Percentiles rank a stretch among this genome's conserved stretches.
Conservation (phyloP, 2,113 vertebrate species). For the Nannobrachium achirus region DNA sequence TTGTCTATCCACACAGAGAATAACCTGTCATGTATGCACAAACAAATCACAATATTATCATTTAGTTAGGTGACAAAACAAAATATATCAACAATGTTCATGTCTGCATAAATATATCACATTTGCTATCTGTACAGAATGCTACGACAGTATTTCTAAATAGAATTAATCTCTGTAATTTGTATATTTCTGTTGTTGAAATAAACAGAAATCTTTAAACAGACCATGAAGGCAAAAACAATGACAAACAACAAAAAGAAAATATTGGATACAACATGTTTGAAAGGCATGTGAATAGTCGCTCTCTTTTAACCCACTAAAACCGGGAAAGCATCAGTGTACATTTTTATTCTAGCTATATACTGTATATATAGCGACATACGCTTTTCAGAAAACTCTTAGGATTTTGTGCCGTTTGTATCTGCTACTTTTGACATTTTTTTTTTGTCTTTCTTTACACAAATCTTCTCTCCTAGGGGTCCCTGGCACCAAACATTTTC, state of each 20-base stretch:
- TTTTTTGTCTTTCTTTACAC: no score
- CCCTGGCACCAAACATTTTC: no score
- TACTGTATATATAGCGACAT: no score
- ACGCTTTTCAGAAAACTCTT: no score
- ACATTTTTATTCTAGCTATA: no score
- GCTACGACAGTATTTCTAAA: constrained; percentile 33
- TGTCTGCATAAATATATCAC: constrained; percentile 39
- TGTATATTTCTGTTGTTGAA: constrained; percentile 50
- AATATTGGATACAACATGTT: neutral
- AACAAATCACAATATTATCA: constrained; percentile 69
- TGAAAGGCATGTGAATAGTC: constrained; percentile 23
- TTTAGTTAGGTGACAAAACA: constrained; percentile 50
- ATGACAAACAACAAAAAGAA: neutral
- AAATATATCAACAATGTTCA: constrained; percentile 49
- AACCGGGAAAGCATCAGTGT: no score
- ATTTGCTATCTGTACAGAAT: constrained; percentile 48
- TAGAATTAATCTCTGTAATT: constrained; percentile 41
- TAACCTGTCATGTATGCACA: constrained; percentile 66
- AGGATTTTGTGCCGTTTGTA: no score
- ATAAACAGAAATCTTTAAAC: constrained; percentile 47
- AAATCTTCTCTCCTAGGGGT: no score
- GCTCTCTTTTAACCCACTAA: neutral
- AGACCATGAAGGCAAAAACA: constrained; percentile 17
- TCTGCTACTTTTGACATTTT: no score
- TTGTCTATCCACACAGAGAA: constrained; percentile 59